phyloP scores from a whole-genome alignment of 2,113 vertebrate genomes.

The Myrmophylax atrothorax region DNA sequence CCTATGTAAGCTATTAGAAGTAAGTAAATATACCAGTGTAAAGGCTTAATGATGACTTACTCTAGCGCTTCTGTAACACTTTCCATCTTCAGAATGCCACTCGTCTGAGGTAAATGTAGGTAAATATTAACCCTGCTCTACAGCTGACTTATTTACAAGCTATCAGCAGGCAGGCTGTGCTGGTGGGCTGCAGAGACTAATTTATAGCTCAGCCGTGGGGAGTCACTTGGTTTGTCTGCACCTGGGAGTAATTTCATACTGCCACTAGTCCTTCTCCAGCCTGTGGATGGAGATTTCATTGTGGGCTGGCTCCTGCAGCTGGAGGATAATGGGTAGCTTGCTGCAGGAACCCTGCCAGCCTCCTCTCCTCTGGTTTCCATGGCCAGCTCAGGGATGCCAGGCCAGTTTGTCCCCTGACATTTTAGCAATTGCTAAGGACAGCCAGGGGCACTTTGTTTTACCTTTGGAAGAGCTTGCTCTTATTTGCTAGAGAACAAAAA shows the following conservation, averaged over 20 bases:
- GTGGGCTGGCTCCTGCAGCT: rapidly evolving
- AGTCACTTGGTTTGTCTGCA: not conserved
- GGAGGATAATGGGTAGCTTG: not conserved
- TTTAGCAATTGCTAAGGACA: not conserved
- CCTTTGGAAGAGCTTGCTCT: not conserved
- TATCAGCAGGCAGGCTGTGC: not conserved
- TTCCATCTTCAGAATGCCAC: constrained; percentile 8
- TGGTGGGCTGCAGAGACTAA: not conserved
- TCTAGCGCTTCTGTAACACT: not conserved
- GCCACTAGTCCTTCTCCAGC: not conserved
- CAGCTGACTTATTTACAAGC: not conserved
- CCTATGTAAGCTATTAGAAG: not conserved
- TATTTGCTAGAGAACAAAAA: not conserved
- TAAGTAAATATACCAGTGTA: not conserved
- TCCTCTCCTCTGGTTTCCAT: not conserved
- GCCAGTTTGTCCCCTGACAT: not conserved
- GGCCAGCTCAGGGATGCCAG: not conserved
- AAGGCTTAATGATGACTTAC: constrained; percentile 12
- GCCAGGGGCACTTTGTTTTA: not conserved
- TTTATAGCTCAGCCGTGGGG: not conserved
- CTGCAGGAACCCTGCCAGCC: not conserved
- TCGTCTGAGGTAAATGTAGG: not conserved
- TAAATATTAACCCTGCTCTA: constrained; percentile 20
- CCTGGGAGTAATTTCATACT: not conserved
- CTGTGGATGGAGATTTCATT: not conserved